Evolutionary conservation across 2,113 vertebrate species (phyloP), one percentile per base, ranked within the genome.

Genomic region (Globicephala melas): DNA sequence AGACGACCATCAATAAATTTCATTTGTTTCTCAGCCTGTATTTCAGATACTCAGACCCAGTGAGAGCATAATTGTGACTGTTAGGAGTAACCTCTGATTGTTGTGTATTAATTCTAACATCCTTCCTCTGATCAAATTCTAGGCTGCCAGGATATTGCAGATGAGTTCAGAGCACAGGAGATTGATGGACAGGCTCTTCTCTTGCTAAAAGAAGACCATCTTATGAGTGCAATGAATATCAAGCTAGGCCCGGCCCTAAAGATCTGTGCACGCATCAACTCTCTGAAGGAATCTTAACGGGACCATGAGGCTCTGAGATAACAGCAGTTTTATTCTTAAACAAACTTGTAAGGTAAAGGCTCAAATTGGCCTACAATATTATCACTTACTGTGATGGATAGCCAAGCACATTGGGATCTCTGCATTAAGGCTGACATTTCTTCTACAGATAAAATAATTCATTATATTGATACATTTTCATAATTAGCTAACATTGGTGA

Each of bases 191-290:
- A 99, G 97, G 99, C 99, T 88, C 99, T 99, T 98, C 99, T 99
- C 89, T 98, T 99, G 90, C 98, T 99, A 93, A 99, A 99, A 71
- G 99, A 99, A 98, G 99, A 99, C 98, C 99, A 99, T 94, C 99
- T 99, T 89, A 99, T 99, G 99, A 99, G 99, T 98, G 99, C 99
- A 98, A 99, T 99, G 99, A 99, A 99, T 98, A 99, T 99, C 98
- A 99, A 99, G 98, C 98, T 99, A 94, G 99, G 99, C 33, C 99
- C 99, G 4, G 99, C 99, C 1, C 98, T 99, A 73, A 99, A 99
- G 98, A 99, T 99, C 97, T 99, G 99, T 87, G 99, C 99, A 96
- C 99, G 99, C 95, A 99, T 99, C 98, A 99, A 99, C 98, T 99
- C 99, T 1, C 98, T 99, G 97, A 99, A 99, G 65, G 99, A 99